Evolutionary conservation across 2,888 invertebrate genomes (phyloP), one percentile per base, ranked within the genome.

Genomic region (Byasa hedistus): DNA sequence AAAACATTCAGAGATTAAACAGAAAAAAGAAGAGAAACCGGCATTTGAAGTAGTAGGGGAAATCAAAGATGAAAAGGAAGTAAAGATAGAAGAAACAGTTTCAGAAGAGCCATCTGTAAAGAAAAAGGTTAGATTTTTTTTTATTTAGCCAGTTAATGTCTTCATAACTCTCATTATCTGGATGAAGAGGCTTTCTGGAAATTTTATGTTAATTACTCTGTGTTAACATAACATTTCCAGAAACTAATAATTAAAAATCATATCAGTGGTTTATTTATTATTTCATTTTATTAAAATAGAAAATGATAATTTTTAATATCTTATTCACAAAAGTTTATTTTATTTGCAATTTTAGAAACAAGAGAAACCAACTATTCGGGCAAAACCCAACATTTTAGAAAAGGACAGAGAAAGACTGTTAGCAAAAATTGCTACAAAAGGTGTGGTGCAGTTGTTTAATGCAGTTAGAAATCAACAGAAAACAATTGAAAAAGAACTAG

Each of bases 401-500:
- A 94, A 94, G 75, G 96, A 96, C 65, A 93, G 95, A 72, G 98
- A 98, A 84, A 94, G 94, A 73, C 88, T 93, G 66, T 84, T 98
- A 59, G 91, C 95, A 48, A 97, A 96, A 92, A 96, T 98, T 75
- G 98, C 97, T 15, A 98, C 97, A 51, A 96, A 96, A 82, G 98
- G 98, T 77, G 97, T 98, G 0, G 97, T 98, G 0, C 98, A 98
- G 80, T 89, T 98, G 70, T 98, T 98, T 78, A 98, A 98, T 92
- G 96, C 97, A 44, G 98, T 98, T 0, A 94, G 94, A 76, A 93
- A 95, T 74, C 98, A 98, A 83, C 98, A 98, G 83, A 96, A 94
- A 81, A 93, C 94, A 64, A 87, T 98, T 60, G 93, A 94, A 57
- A 93, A 92, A 66, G 94, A 96, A 84, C 81, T 97, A 61, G 89